Conservation (phyloP, 2,888 invertebrate genomes). For the Pocota personata region DNA sequence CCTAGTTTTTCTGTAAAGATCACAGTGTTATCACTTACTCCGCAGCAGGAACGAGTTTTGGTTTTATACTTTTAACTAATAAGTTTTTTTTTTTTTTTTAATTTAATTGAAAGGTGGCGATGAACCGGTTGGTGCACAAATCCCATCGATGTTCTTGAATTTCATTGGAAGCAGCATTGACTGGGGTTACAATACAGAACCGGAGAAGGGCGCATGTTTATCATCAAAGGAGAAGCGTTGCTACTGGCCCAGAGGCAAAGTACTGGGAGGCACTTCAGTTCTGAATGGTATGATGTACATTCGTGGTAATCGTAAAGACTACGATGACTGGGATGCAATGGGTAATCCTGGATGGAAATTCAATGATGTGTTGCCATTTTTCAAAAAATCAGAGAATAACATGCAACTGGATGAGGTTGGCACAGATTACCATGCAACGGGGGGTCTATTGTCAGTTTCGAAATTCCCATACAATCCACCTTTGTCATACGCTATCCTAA, state of each 20-base stretch:
- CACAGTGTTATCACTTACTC: slow-evolving; percentile 6
- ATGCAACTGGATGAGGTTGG: slow-evolving; percentile 88
- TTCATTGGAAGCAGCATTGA: slow-evolving; percentile 94
- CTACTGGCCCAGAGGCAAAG: slow-evolving; percentile 94
- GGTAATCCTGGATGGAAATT: slow-evolving; percentile 96
- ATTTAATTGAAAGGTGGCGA: slow-evolving; percentile 86
- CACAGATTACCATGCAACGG: slow-evolving; percentile 89
- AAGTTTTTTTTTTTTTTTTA: slow-evolving; percentile 72
- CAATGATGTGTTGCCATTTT: slow-evolving; percentile 94
- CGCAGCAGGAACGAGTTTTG: neutral
- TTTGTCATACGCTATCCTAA: slow-evolving; percentile 89
- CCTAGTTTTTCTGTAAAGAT: neutral
- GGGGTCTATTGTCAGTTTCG: slow-evolving; percentile 90
- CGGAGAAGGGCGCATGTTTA: slow-evolving; percentile 90
- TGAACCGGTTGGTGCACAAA: slow-evolving; percentile 94
- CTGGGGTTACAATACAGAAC: slow-evolving; percentile 94
- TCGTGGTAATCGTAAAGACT: slow-evolving; percentile 93
- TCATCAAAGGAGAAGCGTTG: slow-evolving; percentile 87
- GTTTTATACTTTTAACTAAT: slow-evolving; percentile 25
- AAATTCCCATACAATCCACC: slow-evolving; percentile 95
- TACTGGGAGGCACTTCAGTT: slow-evolving; percentile 95
- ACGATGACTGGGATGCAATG: slow-evolving; percentile 92
- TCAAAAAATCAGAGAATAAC: slow-evolving; percentile 93
- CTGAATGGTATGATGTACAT: slow-evolving; percentile 99
- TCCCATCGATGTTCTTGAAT: slow-evolving; percentile 95